These are phyloP conservation scores for Geotrypetes seraphini DNA, from an alignment of 2,797 vertebrate genomes.

Conservation along the genomic window DNA sequence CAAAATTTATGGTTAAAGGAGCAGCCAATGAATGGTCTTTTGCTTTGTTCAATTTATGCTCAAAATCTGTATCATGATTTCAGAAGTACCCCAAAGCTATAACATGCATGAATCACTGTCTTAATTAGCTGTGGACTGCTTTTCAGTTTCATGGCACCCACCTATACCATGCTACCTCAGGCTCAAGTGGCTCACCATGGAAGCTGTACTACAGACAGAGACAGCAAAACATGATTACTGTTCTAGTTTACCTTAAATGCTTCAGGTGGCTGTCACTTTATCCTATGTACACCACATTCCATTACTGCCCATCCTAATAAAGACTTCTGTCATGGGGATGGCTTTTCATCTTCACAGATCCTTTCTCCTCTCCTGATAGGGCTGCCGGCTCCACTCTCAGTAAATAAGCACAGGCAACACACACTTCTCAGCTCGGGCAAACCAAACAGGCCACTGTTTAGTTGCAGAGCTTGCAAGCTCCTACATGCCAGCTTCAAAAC, in stretches of 20 bases:
- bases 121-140: too few species aligned
- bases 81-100: too few species aligned
- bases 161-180: conserved; percentile 6
- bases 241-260: conserved; percentile 46
- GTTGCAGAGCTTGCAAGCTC: conserved; percentile 35
- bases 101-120: too few species aligned
- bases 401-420: conserved; percentile 54
- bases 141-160: too few species aligned
- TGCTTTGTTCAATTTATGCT: too few species aligned
- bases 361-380: conserved; percentile 55
- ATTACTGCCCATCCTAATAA: conserved; percentile 62
- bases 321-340: conserved; percentile 53
- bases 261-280: conserved; percentile 43
- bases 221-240: conserved; percentile 42
- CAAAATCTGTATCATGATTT: too few species aligned
- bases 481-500: too few species aligned
- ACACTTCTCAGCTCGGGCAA: conserved; percentile 52
- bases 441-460: conserved; percentile 34
- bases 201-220: conserved; percentile 27
- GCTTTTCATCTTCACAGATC: conserved; percentile 58
- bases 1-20: too few species aligned
- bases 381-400: conserved; percentile 51
- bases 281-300: conserved; percentile 36
- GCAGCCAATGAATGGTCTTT: too few species aligned
- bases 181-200: conserved; percentile 29